Evolutionary conservation across 2,797 vertebrate genomes (phyloP).

Genomic region (Lithobates sylvaticus): DNA sequence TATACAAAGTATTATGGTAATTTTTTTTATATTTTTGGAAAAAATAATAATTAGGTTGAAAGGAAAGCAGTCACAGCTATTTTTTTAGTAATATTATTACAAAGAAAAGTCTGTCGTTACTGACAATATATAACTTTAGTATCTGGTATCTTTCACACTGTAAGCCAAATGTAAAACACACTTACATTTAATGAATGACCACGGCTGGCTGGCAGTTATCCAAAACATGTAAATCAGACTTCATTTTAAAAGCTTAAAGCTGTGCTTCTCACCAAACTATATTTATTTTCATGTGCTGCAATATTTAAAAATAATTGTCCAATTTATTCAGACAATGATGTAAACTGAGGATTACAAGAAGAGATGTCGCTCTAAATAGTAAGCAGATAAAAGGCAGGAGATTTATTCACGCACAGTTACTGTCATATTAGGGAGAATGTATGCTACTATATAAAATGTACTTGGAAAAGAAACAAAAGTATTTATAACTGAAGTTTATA

Average conservation of each 20-base stretch:
- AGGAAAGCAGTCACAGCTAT: slow-evolving; percentile 3
- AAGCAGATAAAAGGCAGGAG: slow-evolving; percentile 38
- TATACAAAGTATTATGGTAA: background rate
- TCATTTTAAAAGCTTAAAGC: slow-evolving; percentile 48
- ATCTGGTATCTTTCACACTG: slow-evolving; percentile 63
- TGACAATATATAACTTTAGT: slow-evolving; percentile 50
- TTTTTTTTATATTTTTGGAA: too few species aligned
- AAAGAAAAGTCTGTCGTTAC: slow-evolving; percentile 36
- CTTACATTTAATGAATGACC: slow-evolving; percentile 61
- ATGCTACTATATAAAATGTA: background rate
- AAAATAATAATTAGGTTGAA: slow-evolving; percentile 1
- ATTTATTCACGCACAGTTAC: slow-evolving; percentile 18
- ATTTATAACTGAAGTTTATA: background rate
- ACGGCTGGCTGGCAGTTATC: slow-evolving; percentile 51
- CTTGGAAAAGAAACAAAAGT: background rate
- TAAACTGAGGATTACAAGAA: slow-evolving; percentile 54
- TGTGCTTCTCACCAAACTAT: slow-evolving; percentile 54
- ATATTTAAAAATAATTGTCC: slow-evolving; percentile 38
- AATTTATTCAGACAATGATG: slow-evolving; percentile 48
- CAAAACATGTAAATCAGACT: slow-evolving; percentile 38
- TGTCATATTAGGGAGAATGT: background rate
- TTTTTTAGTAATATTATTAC: slow-evolving; percentile 27
- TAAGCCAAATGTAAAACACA: slow-evolving; percentile 67
- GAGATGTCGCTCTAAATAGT: slow-evolving; percentile 43
- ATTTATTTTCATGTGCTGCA: slow-evolving; percentile 50